These are phyloP conservation scores for Campoletis sonorensis DNA, from an alignment of 1,140 invertebrate species.

Conservation along the genomic window DNA sequence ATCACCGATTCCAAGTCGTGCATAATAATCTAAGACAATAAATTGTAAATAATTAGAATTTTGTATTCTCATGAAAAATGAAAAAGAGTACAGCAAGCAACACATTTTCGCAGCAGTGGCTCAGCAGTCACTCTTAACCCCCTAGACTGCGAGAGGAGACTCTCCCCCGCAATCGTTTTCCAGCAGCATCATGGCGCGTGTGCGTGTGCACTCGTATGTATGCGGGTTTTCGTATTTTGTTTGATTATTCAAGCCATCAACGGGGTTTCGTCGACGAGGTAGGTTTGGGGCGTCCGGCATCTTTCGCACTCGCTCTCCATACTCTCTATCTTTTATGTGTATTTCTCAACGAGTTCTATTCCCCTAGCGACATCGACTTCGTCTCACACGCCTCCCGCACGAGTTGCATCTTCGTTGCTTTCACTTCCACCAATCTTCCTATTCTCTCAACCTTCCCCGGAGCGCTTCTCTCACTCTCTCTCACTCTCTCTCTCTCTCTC, in stretches of 20 bases:
- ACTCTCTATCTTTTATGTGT: background rate
- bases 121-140: background rate
- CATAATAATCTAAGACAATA: too few relatives aligned
- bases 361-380: background rate
- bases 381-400: background rate
- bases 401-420: slow-evolving; percentile 6
- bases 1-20: background rate
- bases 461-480: slow-evolving; percentile 11
- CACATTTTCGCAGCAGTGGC: slow-evolving; percentile 42
- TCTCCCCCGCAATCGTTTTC: background rate
- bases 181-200: background rate
- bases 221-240: slow-evolving; percentile 47
- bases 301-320: slow-evolving; percentile 51
- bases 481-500: slow-evolving; percentile 28
- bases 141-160: background rate
- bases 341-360: slow-evolving; percentile 51
- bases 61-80: background rate
- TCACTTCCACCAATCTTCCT: slow-evolving; percentile 28
- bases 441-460: slow-evolving; percentile 7
- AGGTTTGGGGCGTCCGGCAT: slow-evolving; percentile 53
- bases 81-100: slow-evolving; percentile 25
- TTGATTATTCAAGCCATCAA: slow-evolving; percentile 63
- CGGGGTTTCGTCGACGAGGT: slow-evolving; percentile 44
- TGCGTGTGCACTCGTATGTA: background rate
- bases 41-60: too few relatives aligned